phyloP scores from a whole-genome alignment of 2,797 vertebrate genomes.

The Buceros bicornis region DNA sequence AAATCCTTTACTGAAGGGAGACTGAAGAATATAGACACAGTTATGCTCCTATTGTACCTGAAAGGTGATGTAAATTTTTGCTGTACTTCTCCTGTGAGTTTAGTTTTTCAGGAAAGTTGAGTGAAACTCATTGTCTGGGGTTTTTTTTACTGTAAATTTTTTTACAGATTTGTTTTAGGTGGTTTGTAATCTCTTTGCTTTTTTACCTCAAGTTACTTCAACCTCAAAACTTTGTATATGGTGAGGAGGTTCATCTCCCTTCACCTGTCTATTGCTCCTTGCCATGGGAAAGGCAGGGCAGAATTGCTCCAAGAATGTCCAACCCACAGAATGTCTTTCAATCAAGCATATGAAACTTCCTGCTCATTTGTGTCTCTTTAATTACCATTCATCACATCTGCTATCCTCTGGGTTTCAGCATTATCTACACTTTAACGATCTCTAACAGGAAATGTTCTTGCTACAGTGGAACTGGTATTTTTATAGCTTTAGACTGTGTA shows the following conservation, averaged over 20 bases:
- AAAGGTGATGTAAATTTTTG: not conserved
- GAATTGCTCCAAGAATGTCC: not conserved
- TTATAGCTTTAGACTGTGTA: not conserved
- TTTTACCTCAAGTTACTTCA: not conserved
- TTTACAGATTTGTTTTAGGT: not conserved
- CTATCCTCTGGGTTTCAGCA: not conserved
- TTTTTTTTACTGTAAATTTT: not conserved
- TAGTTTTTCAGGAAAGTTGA: not conserved
- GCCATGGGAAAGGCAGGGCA: not conserved
- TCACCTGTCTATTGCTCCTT: not conserved
- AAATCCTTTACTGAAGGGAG: not conserved
- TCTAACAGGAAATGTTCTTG: not conserved
- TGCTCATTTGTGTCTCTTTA: not conserved
- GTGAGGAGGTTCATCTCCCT: not conserved
- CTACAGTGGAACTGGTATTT: not conserved
- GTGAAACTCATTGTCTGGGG: not conserved
- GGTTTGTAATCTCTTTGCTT: not conserved
- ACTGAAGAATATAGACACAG: not conserved
- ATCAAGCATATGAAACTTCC: not conserved
- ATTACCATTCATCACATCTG: not conserved
- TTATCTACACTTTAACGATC: not conserved
- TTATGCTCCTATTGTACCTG: not conserved
- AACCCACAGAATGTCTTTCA: not conserved
- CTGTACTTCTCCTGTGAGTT: not conserved
- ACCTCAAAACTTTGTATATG: not conserved